Evolutionary conservation across 2,888 invertebrate genomes (phyloP).

Genomic region (Parasteatoda lunata): DNA sequence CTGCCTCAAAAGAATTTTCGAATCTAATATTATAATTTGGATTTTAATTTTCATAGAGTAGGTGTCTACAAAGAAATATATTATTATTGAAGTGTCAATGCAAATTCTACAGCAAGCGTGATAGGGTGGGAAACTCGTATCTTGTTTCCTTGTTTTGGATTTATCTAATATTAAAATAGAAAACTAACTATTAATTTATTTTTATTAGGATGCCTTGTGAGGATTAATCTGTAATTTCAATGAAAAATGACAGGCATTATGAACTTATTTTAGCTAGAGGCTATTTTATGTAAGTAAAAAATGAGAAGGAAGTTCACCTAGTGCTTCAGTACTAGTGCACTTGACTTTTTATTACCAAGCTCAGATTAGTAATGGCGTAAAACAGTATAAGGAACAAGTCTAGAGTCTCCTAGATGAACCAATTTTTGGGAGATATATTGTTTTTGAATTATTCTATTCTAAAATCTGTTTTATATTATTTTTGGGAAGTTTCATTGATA

Average conservation of each 20-base stretch:
- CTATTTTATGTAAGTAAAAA: conserved; percentile 33
- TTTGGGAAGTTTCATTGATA: too few relatives aligned
- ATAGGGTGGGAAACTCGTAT: neutral
- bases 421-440: too few relatives aligned
- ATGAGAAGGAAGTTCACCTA: neutral
- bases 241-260: neutral
- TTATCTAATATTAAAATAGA: neutral
- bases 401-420: conserved; percentile 19
- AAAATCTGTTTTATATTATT: too few relatives aligned
- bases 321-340: conserved; percentile 29
- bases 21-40: neutral
- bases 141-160: neutral
- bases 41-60: neutral
- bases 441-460: too few relatives aligned
- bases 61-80: neutral
- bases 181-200: neutral
- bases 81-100: neutral
- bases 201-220: neutral
- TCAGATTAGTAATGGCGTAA: conserved; percentile 57
- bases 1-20: neutral
- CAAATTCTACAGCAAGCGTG: neutral
- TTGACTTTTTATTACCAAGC: conserved; percentile 52
- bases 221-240: neutral
- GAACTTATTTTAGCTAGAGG: neutral
- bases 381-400: conserved; percentile 52